phyloP scores from a whole-genome alignment of 2,797 vertebrate species.

The Lagodon rhomboides region DNA sequence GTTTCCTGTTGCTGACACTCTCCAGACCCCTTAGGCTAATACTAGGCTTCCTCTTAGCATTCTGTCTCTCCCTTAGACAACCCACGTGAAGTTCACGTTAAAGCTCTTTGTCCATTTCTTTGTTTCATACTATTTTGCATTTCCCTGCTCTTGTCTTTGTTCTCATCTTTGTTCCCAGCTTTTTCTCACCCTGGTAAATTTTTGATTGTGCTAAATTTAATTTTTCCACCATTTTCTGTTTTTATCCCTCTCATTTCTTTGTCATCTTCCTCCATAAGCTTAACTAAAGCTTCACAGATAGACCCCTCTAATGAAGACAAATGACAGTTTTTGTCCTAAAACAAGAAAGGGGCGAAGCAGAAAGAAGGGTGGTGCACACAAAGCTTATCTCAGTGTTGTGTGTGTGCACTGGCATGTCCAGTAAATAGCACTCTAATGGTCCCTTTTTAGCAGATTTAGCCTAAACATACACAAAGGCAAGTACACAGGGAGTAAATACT shows the following conservation, averaged over 20 bases:
- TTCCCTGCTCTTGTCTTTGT: not conserved
- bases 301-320: constrained; percentile 49
- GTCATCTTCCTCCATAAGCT: not conserved
- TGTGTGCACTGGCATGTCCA: not conserved
- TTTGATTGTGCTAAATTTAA: not conserved
- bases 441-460: constrained; percentile 20
- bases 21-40: constrained; percentile 85
- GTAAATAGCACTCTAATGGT: constrained; percentile 54
- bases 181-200: not conserved
- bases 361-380: constrained; percentile 8
- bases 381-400: constrained; percentile 27
- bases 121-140: constrained; percentile 12
- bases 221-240: constrained; percentile 1
- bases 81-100: constrained; percentile 24
- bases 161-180: not conserved
- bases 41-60: constrained; percentile 79
- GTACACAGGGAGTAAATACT: constrained; percentile 10
- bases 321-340: constrained; percentile 45
- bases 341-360: not conserved
- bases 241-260: not conserved
- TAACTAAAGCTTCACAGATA: constrained; percentile 11
- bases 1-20: constrained; percentile 91
- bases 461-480: constrained; percentile 16
- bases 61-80: constrained; percentile 36
- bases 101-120: constrained; percentile 13